These are phyloP conservation scores for Dasysyrphus tricinctus DNA, from an alignment of 2,888 invertebrate genomes.

Conservation along the genomic window DNA sequence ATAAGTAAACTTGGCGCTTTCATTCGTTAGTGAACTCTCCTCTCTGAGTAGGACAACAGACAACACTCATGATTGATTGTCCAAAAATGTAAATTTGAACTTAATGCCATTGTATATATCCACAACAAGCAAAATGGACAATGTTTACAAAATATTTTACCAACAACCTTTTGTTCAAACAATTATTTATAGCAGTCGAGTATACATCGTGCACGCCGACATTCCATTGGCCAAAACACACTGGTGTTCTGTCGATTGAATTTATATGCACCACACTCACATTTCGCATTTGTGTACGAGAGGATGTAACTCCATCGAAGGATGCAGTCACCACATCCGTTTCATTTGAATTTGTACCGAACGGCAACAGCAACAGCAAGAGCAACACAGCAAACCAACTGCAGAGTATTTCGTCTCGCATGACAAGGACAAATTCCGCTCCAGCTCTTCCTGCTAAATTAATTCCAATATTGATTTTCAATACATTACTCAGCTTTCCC, in stretches of 20 bases:
- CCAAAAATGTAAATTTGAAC: constrained; percentile 73
- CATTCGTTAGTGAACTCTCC: constrained; percentile 64
- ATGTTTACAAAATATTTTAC: constrained; percentile 75
- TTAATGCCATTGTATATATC: constrained; percentile 73
- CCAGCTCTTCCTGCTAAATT: constrained; percentile 74
- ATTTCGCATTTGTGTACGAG: constrained; percentile 69
- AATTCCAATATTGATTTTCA: constrained; percentile 76
- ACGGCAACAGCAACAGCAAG: constrained; percentile 52
- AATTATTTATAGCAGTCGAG: constrained; percentile 74
- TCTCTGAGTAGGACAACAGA: constrained; percentile 38
- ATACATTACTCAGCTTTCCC: constrained; percentile 73
- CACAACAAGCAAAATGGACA: constrained; percentile 72
- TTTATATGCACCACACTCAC: constrained; percentile 66
- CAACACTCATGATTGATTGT: constrained; percentile 73
- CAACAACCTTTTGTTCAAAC: constrained; percentile 75
- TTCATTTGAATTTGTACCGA: constrained; percentile 75
- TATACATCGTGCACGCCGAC: constrained; percentile 49
- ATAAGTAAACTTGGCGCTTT: constrained; percentile 60
- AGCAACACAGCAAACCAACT: constrained; percentile 66
- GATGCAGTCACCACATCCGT: constrained; percentile 75
- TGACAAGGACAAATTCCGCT: constrained; percentile 74
- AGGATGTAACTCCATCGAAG: constrained; percentile 75
- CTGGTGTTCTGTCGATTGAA: constrained; percentile 69
- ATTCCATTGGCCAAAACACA: constrained; percentile 66
- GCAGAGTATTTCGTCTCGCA: constrained; percentile 74